Base-by-base conservation (phyloP, 2,797 vertebrate genomes). In the Alosa sapidissima region DNA sequence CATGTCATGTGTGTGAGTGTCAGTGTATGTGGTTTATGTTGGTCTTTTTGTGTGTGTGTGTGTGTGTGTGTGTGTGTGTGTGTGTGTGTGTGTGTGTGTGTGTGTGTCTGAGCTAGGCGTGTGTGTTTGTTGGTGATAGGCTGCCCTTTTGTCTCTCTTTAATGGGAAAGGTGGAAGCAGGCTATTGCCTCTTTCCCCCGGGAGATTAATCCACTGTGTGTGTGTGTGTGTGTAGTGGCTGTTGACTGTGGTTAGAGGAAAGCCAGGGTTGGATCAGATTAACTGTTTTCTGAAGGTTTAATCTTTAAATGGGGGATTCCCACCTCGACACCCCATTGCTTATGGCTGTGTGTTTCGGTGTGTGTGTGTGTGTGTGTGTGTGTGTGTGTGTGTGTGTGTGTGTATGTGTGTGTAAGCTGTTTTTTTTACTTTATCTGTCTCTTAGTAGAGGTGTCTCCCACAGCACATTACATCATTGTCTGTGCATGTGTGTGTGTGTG, bases 231-330 rank as follows among this genome's bases (percentile, higher is more conserved):
- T 78, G 36, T 78, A 1, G 7, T 78, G 72, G 14, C 41, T 41
- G 10, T 58, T 84, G 28, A 28, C 33, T 48, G 84, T 54, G 54
- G 75, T 36, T 60, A 51, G 47, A 81, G 36, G 51, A 60, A 54
- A 78, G 21, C 83, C 85, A 84, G 78, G 49, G 85, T 49, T 58
- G 78, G 81, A 55, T 72, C 86, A 93, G 93, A 94, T 93, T 88
- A 88, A 83, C 92, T 92, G 54, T 49, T 88, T 93, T 89, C 83
- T 83, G 84, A 88, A 81, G 84, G 86, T 86, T 87, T 90, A 87
- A 89, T 89, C 87, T 86, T 47, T 24, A 81, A 86, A 65, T 52
- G 14, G 87, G 93, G 94, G 90, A 93, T 93, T 93, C 92, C 93
- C 91, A 86, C 83, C 90, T 90, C 55, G 83, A n/a, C 45, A 84